Evolutionary conservation across 2,888 invertebrate species (phyloP), one percentile per base, ranked within the genome.

Genomic region (Galeruca laticollis): DNA sequence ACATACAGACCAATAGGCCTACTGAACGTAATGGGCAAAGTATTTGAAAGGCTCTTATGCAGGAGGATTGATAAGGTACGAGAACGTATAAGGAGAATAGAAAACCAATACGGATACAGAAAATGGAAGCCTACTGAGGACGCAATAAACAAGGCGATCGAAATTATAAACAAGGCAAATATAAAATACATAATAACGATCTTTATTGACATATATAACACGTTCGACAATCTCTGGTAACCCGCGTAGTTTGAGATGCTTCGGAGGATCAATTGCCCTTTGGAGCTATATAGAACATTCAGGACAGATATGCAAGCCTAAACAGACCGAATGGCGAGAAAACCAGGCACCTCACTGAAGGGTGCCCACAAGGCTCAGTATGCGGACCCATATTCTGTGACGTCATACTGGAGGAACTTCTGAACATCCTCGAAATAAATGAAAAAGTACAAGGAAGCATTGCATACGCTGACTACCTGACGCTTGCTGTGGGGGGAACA

Each of bases 161-260:
- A 15, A 11, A 18, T 2, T 31, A 51, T 31, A 49, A 68, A 43
- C 59, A 57, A 26, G 49, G 68, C 15, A 61, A 35, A 26, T 62
- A 57, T 26, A 18, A 47, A 51, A 57, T 37, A 15, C 49, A 43
- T 43, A 65, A 57, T 51, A 64, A 43, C n/a, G n/a, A 40, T 65
- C 10, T 65, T 40, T 20, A 47, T 57, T 13, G 65, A 65, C 37
- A 65, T 65, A 26, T 57, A 37, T 4, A 56, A 56, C 8, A 56
- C 65, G 15, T 65, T 65, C 13, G 65, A 65, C 26, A 65, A 65
- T 21, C 57, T 56, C 18, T 65, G 65, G 56, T 65, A 37, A 56
- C 56, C 54, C 3, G 13, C 56, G 15, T n/a, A 35, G 13, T 64
- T 64, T 13, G 26, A 52, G 2, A 52, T 33, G 13, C 31, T 62